phyloP scores from a whole-genome alignment of 2,888 invertebrate genomes.

The Caenorhabditis auriculariae region DNA sequence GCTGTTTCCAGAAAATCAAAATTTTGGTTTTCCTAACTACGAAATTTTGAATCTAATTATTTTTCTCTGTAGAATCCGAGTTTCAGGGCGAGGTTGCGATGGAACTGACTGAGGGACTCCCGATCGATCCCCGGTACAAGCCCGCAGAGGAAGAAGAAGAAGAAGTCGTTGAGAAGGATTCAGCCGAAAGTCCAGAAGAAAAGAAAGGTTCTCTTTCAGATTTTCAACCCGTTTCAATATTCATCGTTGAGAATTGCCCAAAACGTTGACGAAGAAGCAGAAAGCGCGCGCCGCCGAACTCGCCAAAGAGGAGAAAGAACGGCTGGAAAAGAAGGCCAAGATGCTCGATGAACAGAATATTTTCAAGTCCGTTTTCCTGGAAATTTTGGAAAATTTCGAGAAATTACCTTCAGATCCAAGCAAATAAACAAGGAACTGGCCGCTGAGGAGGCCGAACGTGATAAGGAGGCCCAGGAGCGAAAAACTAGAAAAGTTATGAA shows the following conservation, averaged over 20 bases:
- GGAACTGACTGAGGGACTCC: conserved; percentile 31
- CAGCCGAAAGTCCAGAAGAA: too few relatives aligned
- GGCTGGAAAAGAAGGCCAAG: conserved; percentile 18
- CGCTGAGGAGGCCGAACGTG: conserved; percentile 20
- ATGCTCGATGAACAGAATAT: conserved; percentile 24
- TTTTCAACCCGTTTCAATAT: too few relatives aligned
- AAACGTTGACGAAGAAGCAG: conserved; percentile 17
- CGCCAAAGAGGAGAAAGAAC: conserved; percentile 22
- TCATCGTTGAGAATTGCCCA: too few relatives aligned
- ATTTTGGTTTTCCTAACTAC: neutral
- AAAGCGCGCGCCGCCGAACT: conserved; percentile 10
- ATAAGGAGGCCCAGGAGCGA: conserved; percentile 9
- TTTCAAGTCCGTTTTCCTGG: conserved; percentile 10
- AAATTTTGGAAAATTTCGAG: neutral
- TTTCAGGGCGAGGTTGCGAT: conserved; percentile 20
- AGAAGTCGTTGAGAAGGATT: too few relatives aligned
- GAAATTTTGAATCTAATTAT: neutral
- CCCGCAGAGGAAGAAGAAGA: conserved; percentile 24
- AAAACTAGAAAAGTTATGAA: conserved; percentile 19
- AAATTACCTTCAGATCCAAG: conserved; percentile 25
- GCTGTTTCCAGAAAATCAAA: conserved; percentile 1
- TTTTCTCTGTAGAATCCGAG: neutral
- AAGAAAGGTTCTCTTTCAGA: too few relatives aligned
- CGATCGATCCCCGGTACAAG: conserved; percentile 16
- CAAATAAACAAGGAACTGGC: conserved; percentile 31